phyloP scores from a whole-genome alignment of 1,140 invertebrate species.

The Brachionus sp. region DNA sequence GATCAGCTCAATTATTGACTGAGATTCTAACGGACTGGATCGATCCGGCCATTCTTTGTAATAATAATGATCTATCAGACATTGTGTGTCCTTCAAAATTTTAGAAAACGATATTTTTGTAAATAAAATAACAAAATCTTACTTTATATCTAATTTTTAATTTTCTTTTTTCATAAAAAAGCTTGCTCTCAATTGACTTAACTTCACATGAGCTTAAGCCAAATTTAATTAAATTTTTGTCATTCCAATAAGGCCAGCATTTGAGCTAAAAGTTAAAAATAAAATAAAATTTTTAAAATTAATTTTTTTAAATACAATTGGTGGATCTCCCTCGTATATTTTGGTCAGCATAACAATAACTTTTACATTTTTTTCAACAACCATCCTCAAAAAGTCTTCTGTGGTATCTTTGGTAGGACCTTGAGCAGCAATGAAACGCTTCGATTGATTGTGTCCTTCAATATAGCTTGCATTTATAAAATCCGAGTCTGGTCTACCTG shows the following conservation, averaged over 20 bases:
- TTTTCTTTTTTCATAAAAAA: slow-evolving; percentile 32
- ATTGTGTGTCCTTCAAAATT: background rate
- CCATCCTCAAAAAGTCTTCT: slow-evolving; percentile 39
- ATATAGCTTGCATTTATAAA: slow-evolving; percentile 45
- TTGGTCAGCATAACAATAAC: slow-evolving; percentile 32
- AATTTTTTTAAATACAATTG: background rate
- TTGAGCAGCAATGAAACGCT: slow-evolving; percentile 42
- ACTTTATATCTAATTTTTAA: slow-evolving; percentile 23
- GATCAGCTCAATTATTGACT: slow-evolving; percentile 29
- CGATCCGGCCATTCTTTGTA: slow-evolving; percentile 41
- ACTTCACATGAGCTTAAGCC: slow-evolving; percentile 31
- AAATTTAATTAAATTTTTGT: slow-evolving; percentile 37
- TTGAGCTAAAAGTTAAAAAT: background rate
- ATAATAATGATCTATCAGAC: slow-evolving; percentile 34
- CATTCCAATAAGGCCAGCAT: slow-evolving; percentile 45
- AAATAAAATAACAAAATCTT: background rate
- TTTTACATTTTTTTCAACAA: slow-evolving; percentile 5
- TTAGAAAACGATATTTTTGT: background rate
- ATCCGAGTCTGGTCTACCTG: slow-evolving; percentile 35
- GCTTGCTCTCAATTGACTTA: slow-evolving; percentile 12
- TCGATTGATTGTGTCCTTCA: slow-evolving; percentile 3
- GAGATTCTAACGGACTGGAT: slow-evolving; percentile 21
- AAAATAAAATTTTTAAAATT: background rate
- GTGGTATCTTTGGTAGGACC: slow-evolving; percentile 41
- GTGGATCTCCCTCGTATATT: slow-evolving; percentile 36